Conservation (phyloP, 2,797 vertebrate genomes). For the Gymnoscopelus braueri region DNA sequence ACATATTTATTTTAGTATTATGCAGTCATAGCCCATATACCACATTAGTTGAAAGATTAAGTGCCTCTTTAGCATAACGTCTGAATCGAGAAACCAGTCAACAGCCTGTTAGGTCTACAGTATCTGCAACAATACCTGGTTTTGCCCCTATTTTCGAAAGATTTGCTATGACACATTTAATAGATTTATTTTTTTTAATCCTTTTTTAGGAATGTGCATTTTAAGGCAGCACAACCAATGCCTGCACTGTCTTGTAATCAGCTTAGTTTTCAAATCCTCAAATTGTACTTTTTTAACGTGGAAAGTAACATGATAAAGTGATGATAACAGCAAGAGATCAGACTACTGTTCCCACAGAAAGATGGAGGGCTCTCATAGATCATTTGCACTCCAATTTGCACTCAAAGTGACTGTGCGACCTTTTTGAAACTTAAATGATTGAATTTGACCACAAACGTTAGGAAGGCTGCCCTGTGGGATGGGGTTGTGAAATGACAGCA, state of each 20-base stretch:
- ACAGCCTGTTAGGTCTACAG: too few species aligned
- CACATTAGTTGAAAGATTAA: slow-evolving; percentile 19
- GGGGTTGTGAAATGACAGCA: background rate
- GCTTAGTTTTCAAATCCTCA: slow-evolving; percentile 46
- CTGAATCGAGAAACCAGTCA: slow-evolving; percentile 21
- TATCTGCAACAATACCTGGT: too few species aligned
- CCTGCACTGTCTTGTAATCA: slow-evolving; percentile 41
- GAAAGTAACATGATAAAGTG: slow-evolving; percentile 47
- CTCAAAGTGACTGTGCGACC: slow-evolving; percentile 18
- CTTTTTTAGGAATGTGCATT: too few species aligned
- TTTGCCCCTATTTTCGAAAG: too few species aligned
- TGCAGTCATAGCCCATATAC: slow-evolving; percentile 3
- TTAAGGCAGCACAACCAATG: slow-evolving; percentile 21
- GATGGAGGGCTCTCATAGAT: too few species aligned
- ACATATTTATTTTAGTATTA: background rate
- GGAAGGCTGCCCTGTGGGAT: background rate
- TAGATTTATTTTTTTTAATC: too few species aligned
- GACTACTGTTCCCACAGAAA: slow-evolving; percentile 24
- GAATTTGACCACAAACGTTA: background rate
- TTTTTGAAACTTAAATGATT: slow-evolving; percentile 21
- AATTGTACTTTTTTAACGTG: slow-evolving; percentile 21
- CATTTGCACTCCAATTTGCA: slow-evolving; percentile 1
- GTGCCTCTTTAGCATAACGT: slow-evolving; percentile 8
- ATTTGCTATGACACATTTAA: too few species aligned
- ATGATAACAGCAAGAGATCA: slow-evolving; percentile 26